Evolutionary conservation across 2,888 invertebrate species (phyloP).

Genomic region (Polylopha cassiicola): DNA sequence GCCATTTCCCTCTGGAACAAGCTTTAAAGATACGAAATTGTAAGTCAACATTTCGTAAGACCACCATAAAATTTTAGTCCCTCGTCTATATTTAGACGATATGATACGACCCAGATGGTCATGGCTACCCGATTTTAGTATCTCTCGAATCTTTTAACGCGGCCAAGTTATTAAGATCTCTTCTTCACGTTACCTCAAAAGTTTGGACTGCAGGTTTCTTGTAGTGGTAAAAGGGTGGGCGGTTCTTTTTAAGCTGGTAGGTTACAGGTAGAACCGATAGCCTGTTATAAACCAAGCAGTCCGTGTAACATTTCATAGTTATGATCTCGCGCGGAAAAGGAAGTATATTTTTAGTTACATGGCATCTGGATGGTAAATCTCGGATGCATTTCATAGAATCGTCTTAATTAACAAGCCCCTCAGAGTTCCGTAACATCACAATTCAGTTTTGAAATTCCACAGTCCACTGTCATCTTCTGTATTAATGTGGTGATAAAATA

Average conservation of each 20-base stretch:
- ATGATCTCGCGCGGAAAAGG: constrained; percentile 69
- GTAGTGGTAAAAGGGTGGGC: constrained; percentile 36
- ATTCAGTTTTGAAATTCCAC: constrained; percentile 41
- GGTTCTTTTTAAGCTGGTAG: constrained; percentile 48
- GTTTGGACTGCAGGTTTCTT: constrained; percentile 39
- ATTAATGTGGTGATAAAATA: constrained; percentile 19
- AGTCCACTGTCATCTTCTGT: constrained; percentile 28
- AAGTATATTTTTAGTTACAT: constrained; percentile 70
- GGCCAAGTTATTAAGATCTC: constrained; percentile 51
- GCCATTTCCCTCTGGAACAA: constrained; percentile 17
- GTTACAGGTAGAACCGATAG: constrained; percentile 62
- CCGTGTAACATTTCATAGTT: constrained; percentile 70
- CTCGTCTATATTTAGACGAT: constrained; percentile 66
- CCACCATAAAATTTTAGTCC: constrained; percentile 61
- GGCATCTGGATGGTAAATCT: constrained; percentile 64
- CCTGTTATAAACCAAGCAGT: constrained; percentile 63
- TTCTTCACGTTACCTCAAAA: constrained; percentile 43
- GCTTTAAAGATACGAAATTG: constrained; percentile 21
- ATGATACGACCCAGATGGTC: constrained; percentile 73
- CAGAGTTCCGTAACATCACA: constrained; percentile 59
- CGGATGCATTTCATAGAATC: constrained; percentile 64
- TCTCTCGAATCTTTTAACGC: constrained; percentile 64
- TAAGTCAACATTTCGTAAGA: constrained; percentile 48
- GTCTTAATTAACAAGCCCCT: constrained; percentile 68
- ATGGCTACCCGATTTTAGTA: constrained; percentile 69